Evolutionary conservation across 2,888 invertebrate genomes (phyloP).

Genomic region (Spatulosminthurus flaviceps): DNA sequence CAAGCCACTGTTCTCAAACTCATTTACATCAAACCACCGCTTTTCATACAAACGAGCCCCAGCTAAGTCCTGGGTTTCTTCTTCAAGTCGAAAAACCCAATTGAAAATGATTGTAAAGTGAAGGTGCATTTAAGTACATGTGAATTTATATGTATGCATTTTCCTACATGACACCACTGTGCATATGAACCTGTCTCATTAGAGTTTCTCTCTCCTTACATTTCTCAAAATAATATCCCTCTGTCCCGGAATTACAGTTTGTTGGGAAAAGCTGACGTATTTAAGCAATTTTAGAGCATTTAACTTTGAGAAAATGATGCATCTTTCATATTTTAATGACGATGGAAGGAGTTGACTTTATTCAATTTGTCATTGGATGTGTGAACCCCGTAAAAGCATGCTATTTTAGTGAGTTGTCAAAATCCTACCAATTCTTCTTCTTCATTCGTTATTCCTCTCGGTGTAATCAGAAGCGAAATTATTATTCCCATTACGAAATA

Average conservation of each 20-base stretch:
- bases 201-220: too few relatives aligned
- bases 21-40: constrained; percentile 44
- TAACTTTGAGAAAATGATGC: too few relatives aligned
- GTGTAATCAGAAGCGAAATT: constrained; percentile 39
- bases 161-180: too few relatives aligned
- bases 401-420: constrained; percentile 35
- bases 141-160: too few relatives aligned
- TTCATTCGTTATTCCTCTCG: constrained; percentile 20
- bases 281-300: constrained; percentile 1
- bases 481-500: constrained; percentile 39
- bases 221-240: too few relatives aligned
- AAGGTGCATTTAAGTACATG: not conserved
- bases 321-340: not conserved
- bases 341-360: constrained; percentile 14
- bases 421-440: constrained; percentile 26
- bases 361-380: constrained; percentile 34
- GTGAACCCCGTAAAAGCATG: constrained; percentile 33
- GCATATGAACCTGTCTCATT: too few relatives aligned
- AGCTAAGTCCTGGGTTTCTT: constrained; percentile 40
- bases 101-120: not conserved
- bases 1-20: constrained; percentile 46
- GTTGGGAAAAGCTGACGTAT: not conserved
- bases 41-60: constrained; percentile 32
- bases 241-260: too few relatives aligned
- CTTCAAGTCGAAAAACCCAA: not conserved